A percentile compares a stretch with the other conserved stretches of the same genome.
Evolutionary conservation across 2,113 vertebrate species (phyloP).

Genomic region (Turdus rufiventris): DNA sequence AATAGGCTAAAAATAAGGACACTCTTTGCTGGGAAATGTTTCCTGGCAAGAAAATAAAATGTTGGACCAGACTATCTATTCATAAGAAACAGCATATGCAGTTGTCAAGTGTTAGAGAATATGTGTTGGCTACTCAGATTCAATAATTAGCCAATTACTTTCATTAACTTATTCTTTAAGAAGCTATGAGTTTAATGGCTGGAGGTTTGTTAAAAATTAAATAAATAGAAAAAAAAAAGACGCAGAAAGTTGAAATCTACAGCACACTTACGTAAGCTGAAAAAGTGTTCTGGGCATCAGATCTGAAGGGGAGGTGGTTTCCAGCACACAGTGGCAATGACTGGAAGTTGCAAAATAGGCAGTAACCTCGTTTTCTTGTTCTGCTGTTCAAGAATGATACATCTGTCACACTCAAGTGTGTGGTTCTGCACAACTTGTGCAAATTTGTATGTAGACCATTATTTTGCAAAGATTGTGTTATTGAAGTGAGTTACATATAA

Average conservation of each 20-base stretch:
- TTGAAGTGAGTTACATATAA: background rate
- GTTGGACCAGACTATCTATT: background rate
- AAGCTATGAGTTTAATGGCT: background rate
- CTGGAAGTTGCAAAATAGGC: background rate
- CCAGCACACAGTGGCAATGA: background rate
- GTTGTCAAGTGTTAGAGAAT: background rate
- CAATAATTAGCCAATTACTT: background rate
- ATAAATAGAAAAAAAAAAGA: background rate
- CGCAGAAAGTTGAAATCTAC: background rate
- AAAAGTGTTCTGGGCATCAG: background rate
- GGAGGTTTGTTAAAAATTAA: background rate
- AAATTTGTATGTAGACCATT: background rate
- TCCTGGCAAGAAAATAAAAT: background rate
- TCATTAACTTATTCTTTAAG: background rate
- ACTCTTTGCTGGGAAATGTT: background rate
- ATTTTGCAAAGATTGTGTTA: background rate
- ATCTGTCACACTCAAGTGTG: background rate
- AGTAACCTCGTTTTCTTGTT: background rate
- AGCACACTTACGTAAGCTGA: background rate
- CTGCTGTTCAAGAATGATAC: fast-evolving
- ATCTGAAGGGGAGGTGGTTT: background rate
- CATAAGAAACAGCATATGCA: background rate
- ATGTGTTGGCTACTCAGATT: background rate
- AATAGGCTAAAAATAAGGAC: background rate
- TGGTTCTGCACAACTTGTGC: background rate